These are phyloP conservation scores for Sphyrna mokarran DNA, from an alignment of 2,113 vertebrate genomes.

Conservation along the genomic window DNA sequence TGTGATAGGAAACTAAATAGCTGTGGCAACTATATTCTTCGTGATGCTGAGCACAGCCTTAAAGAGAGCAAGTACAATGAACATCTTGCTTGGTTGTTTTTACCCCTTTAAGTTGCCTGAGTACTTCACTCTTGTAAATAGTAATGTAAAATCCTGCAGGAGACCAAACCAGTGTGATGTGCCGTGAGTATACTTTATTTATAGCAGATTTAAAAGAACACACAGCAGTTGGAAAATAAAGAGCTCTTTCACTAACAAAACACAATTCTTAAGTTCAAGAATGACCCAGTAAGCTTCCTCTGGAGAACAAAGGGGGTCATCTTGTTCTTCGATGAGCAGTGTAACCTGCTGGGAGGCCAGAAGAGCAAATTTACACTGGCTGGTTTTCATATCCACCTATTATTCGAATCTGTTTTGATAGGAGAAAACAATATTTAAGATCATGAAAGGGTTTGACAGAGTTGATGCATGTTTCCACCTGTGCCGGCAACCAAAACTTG, in stretches of 20 bases:
- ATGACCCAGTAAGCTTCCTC: no score
- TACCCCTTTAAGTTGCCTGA: not conserved
- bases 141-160: not conserved
- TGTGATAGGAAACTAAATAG: conserved; percentile 11
- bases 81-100: not conserved
- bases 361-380: no score
- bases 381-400: no score
- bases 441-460: not conserved
- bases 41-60: not conserved
- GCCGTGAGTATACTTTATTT: not conserved
- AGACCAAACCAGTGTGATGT: not conserved
- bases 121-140: not conserved
- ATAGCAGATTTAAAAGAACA: not conserved
- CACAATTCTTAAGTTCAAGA: no score
- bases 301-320: no score
- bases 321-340: no score
- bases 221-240: no score
- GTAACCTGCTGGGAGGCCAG: no score
- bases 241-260: no score
- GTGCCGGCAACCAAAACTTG: no score
- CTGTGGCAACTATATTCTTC: not conserved
- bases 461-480: no score
- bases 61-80: not conserved
- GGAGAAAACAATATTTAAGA: not conserved
- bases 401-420: no score